A percentile compares a stretch with the other conserved stretches of the same genome.
Evolutionary conservation across 2,113 vertebrate species (phyloP).

Genomic region (Cettia cetti): DNA sequence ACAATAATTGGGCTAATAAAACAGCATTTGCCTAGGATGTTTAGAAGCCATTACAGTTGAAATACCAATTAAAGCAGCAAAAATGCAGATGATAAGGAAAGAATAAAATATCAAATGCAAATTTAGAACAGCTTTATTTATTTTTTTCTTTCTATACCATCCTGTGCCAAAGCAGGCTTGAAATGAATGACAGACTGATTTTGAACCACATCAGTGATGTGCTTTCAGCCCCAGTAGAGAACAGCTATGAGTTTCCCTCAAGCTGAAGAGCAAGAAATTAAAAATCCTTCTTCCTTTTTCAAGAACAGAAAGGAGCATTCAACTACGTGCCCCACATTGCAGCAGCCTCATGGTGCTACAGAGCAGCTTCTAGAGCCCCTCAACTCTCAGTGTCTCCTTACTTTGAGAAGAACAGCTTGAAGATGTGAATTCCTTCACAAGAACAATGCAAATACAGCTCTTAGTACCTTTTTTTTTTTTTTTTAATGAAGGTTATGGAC

Average conservation of each 20-base stretch:
- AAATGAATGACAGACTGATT: neutral
- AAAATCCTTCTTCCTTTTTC: neutral
- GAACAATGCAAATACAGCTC: neutral
- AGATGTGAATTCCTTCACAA: neutral
- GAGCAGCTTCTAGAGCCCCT: neutral
- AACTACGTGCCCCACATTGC: fast-evolving
- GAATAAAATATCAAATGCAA: neutral
- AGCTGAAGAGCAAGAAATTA: neutral
- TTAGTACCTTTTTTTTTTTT: neutral
- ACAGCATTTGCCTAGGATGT: neutral
- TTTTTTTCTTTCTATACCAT: neutral
- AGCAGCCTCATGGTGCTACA: neutral
- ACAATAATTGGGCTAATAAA: neutral
- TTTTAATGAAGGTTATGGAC: neutral
- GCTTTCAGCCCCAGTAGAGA: neutral
- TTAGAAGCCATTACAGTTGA: neutral
- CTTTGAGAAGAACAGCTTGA: neutral
- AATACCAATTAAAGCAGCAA: neutral
- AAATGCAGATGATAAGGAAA: neutral
- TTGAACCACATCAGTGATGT: neutral
- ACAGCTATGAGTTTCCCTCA: neutral
- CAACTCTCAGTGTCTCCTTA: neutral
- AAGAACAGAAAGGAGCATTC: neutral
- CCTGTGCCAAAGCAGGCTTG: neutral
- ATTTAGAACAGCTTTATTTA: neutral